Base-by-base conservation (phyloP, 2,888 invertebrate species). In the Leptarthrus brevirostris region DNA sequence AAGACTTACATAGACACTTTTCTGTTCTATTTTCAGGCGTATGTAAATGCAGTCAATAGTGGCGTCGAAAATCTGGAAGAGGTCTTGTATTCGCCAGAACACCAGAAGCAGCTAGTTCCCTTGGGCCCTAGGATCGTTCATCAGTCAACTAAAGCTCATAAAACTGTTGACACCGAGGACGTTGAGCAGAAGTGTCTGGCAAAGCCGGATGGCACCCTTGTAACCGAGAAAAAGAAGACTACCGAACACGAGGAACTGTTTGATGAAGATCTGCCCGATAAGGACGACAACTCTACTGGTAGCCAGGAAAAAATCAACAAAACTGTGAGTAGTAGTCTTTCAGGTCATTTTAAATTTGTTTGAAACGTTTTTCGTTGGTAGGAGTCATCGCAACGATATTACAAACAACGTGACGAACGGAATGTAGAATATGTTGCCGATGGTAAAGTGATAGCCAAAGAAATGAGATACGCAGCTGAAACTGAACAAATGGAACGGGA, bases 131-230 rank as follows among this genome's bases (percentile, higher is more conserved):
- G 89, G 76, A 86, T 94, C 76, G 87, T 95, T 71, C 90, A 91
- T 81, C 93, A 93, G 80, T 91, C 92, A 36, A 88, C 89, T 77
- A 91, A 91, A 77, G 91, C 90, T 79, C 91, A 90, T 79, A 94
- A 94, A 83, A 92, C 93, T 69, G 90, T 93, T 82, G 94, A 95
- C 83, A 94, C 94, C 77, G 95, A 95, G 87, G 93, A 94, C 81
- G 92, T 91, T 76, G 87, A 89, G 79, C 92, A 94, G 83, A 87
- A 91, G 76, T 92, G 92, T 81, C 91, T 93, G 56, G 87, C 93
- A 58, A 90, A 91, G 78, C 89, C 92, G 36, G 93, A 95, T 87
- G 96, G 96, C 34, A 91, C 92, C 77, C 89, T 96, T 80, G 90
- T 95, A 78, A 95, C 95, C 6, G 95, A 96, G 87, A 93, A 91